Evolutionary conservation across 2,888 invertebrate species (phyloP).

Genomic region (Caenorhabditis macrosperma): DNA sequence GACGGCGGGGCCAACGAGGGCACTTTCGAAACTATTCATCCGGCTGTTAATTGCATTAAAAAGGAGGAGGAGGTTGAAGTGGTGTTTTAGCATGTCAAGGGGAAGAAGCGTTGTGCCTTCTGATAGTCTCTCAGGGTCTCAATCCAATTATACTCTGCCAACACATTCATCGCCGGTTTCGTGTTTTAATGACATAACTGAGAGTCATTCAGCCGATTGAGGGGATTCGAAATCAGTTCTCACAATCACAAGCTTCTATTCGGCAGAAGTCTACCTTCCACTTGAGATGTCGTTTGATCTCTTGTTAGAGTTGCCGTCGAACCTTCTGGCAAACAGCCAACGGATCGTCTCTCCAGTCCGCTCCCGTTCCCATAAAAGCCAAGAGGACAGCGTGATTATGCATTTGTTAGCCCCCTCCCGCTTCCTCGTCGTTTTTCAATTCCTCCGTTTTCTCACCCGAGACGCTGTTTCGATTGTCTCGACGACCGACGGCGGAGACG

Average conservation of each 20-base stretch:
- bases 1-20: conserved; percentile 1
- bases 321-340: too few species aligned
- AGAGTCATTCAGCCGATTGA: conserved; percentile 13
- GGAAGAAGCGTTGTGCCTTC: conserved; percentile 26
- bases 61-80: conserved; percentile 1
- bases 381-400: conserved; percentile 26
- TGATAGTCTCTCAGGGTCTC: conserved; percentile 25
- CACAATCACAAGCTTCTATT: neutral
- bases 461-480: conserved; percentile 34
- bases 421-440: neutral
- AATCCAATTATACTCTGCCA: conserved; percentile 43
- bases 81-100: conserved; percentile 12
- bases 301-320: too few species aligned
- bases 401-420: conserved; percentile 4
- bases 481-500: conserved; percentile 19
- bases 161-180: conserved; percentile 2
- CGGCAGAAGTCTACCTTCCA: neutral
- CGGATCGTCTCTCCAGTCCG: neutral
- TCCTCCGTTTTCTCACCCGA: conserved; percentile 14
- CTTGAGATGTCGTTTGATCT: too few species aligned
- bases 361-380: conserved; percentile 16
- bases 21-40: conserved; percentile 48
- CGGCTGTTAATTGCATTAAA: conserved; percentile 49
- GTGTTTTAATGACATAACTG: conserved; percentile 15
- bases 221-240: conserved; percentile 1